phyloP scores from a whole-genome alignment of 1,140 invertebrate species.

The Zeugodacus cucurbitae region DNA sequence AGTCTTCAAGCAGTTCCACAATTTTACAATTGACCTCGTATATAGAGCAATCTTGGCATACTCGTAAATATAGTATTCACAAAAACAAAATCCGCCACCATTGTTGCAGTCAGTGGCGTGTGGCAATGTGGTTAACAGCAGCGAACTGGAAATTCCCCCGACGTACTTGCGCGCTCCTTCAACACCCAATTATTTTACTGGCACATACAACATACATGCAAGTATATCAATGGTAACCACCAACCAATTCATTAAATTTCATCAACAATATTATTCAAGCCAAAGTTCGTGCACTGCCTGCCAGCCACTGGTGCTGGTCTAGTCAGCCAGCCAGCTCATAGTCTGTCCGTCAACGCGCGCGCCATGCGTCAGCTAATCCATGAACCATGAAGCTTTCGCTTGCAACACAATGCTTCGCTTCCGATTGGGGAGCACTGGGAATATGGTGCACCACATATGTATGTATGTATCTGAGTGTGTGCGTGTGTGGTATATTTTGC shows the following conservation, averaged over 20 bases:
- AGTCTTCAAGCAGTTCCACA: no score
- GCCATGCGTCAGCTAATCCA: not conserved
- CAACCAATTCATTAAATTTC: conserved; percentile 1
- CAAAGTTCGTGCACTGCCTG: not conserved
- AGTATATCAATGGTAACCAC: not conserved
- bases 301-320: no score
- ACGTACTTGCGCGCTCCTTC: not conserved
- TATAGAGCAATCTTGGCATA: no score
- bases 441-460: not conserved
- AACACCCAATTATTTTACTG: not conserved
- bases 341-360: not conserved
- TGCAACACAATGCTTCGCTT: not conserved
- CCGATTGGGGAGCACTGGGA: not conserved
- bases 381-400: conserved; percentile 25
- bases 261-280: conserved; percentile 18
- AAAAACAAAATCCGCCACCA: not conserved
- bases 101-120: conserved; percentile 6
- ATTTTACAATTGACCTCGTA: no score
- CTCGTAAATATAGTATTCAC: no score
- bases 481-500: not conserved
- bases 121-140: conserved; percentile 33
- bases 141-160: not conserved
- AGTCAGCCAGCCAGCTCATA: not conserved
- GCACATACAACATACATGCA: not conserved
- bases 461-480: not conserved